Conservation (phyloP, 2,888 invertebrate species). For the Pachymerium ferrugineum region DNA sequence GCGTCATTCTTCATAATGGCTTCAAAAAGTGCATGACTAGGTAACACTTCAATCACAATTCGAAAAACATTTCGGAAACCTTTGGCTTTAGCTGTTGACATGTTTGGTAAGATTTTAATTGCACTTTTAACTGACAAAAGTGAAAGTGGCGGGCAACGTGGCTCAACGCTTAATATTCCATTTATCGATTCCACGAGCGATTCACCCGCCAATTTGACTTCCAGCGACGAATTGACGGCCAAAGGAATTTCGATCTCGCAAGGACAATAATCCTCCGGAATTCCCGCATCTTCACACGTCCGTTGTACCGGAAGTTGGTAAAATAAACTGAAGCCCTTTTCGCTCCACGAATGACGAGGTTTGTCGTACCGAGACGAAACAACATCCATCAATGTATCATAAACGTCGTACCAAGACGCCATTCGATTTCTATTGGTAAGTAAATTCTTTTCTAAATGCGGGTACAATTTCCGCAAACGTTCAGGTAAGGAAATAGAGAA, state of each 20-base stretch:
- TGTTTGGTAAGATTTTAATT: constrained; percentile 39
- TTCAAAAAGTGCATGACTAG: neutral
- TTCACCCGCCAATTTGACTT: constrained; percentile 52
- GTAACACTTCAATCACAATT: neutral
- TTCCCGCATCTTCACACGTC: constrained; percentile 69
- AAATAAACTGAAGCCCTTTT: constrained; percentile 69
- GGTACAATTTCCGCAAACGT: constrained; percentile 62
- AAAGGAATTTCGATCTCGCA: constrained; percentile 65
- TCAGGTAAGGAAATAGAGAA: constrained; percentile 66
- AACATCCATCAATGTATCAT: constrained; percentile 70
- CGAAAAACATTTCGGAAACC: neutral
- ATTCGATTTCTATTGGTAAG: constrained; percentile 61
- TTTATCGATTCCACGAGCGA: constrained; percentile 64
- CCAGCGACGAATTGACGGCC: constrained; percentile 38
- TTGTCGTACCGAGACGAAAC: constrained; percentile 45
- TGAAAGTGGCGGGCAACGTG: constrained; percentile 57
- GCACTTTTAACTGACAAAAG: constrained; percentile 63
- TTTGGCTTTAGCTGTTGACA: neutral
- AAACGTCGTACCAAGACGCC: constrained; percentile 78
- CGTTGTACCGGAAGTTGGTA: constrained; percentile 63
- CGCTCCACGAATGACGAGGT: constrained; percentile 31
- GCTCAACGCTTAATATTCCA: constrained; percentile 55
- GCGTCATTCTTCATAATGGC: neutral
- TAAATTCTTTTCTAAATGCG: constrained; percentile 60
- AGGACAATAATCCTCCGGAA: constrained; percentile 81